Conservation (phyloP, 2,888 invertebrate species). For the Pheosia tremula region DNA sequence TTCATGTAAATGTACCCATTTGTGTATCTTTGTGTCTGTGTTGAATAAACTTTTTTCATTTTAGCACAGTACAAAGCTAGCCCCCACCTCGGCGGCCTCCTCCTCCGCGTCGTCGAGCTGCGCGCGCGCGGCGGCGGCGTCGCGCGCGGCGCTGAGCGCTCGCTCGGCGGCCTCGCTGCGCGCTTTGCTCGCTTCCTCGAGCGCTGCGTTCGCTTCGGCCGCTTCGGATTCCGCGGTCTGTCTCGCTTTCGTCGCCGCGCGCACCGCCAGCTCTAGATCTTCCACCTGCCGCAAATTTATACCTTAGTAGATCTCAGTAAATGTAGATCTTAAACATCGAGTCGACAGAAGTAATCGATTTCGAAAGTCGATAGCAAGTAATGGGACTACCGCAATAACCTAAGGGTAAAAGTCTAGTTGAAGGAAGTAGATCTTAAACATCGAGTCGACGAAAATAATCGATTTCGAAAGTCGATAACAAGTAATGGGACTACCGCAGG, state of each 20-base stretch:
- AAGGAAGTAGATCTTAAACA: too few species aligned
- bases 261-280: constrained; percentile 94
- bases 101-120: constrained; percentile 97
- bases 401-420: too few species aligned
- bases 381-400: too few species aligned
- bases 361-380: too few species aligned
- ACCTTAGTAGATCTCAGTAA: too few species aligned
- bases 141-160: constrained; percentile 86
- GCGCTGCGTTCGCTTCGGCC: constrained; percentile 90
- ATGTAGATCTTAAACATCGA: background rate
- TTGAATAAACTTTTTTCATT: too few species aligned
- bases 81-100: constrained; percentile 86
- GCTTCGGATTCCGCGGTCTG: constrained; percentile 95
- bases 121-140: constrained; percentile 92
- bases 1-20: too few species aligned
- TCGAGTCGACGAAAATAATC: too few species aligned
- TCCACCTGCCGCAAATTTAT: constrained; percentile 85
- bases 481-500: too few species aligned
- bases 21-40: too few species aligned
- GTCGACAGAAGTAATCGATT: background rate
- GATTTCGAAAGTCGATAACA: too few species aligned
- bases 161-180: constrained; percentile 93
- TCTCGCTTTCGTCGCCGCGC: constrained; percentile 93
- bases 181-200: constrained; percentile 91
- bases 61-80: too few species aligned